Conservation (phyloP, 1,140 invertebrate species). For the Drosophila watanabei region DNA sequence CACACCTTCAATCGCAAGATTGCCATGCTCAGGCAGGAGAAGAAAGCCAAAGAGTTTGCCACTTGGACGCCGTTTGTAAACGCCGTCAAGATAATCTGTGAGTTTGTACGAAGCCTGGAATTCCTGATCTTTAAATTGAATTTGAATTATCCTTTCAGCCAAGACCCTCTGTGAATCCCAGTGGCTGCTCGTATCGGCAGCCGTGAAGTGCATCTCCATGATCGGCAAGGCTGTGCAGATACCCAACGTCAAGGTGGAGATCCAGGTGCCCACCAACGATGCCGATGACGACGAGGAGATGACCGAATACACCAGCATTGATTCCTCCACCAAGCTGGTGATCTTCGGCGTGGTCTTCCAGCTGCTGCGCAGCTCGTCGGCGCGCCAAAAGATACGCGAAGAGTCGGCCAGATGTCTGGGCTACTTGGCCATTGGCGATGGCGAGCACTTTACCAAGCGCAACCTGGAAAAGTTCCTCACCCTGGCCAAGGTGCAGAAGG, state of each 20-base stretch:
- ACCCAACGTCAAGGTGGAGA: slow-evolving; percentile 79
- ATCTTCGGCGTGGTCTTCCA: slow-evolving; percentile 77
- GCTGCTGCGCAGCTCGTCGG: slow-evolving; percentile 71
- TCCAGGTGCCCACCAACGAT: slow-evolving; percentile 55
- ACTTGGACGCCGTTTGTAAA: slow-evolving; percentile 76
- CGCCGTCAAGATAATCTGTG: slow-evolving; percentile 71
- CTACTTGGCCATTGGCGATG: slow-evolving; percentile 82
- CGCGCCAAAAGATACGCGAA: slow-evolving; percentile 76
- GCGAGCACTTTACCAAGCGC: slow-evolving; percentile 75
- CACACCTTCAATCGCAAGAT: slow-evolving; percentile 79
- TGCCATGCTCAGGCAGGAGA: slow-evolving; percentile 37
- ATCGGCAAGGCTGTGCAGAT: slow-evolving; percentile 80
- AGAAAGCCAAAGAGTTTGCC: slow-evolving; percentile 48
- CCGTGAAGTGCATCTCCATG: slow-evolving; percentile 83
- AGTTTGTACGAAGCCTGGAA: neutral
- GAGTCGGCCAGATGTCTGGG: slow-evolving; percentile 82
- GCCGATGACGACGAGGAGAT: slow-evolving; percentile 71
- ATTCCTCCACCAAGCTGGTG: slow-evolving; percentile 69
- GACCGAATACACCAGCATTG: slow-evolving; percentile 68
- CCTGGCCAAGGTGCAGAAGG: slow-evolving; percentile 77
- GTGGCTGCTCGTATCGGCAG: slow-evolving; percentile 79
- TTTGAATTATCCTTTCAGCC: slow-evolving; percentile 28
- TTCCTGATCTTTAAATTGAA: neutral
- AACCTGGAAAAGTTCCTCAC: slow-evolving; percentile 80
- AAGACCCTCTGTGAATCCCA: slow-evolving; percentile 80